Evolutionary conservation across 92 coral and sea anemone genomes (phyloP).

Genomic region (Epizoanthus rinbou): DNA sequence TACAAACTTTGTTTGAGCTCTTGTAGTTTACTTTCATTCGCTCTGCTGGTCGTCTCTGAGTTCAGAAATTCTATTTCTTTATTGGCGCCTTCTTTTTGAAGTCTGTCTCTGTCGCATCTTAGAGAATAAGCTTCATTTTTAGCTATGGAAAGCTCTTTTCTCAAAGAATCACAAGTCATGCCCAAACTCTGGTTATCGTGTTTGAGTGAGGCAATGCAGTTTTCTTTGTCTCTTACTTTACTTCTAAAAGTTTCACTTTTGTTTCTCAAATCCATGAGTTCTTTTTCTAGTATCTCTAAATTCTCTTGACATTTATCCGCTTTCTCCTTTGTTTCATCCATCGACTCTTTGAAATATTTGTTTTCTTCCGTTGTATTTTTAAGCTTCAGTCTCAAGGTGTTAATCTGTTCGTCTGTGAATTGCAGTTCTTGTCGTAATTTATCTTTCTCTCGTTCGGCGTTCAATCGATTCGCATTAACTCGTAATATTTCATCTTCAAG

Average conservation of each 20-base stretch:
- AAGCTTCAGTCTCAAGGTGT: slow-evolving; percentile 58
- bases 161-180: slow-evolving; percentile 61
- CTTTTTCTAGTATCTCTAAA: slow-evolving; percentile 60
- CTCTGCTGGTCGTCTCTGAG: slow-evolving; percentile 62
- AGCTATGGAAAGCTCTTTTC: slow-evolving; percentile 63
- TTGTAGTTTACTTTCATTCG: slow-evolving; percentile 51
- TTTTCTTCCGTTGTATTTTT: slow-evolving; percentile 59
- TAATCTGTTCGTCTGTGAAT: slow-evolving; percentile 73
- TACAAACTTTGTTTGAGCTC: slow-evolving; percentile 59
- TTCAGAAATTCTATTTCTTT: slow-evolving; percentile 81
- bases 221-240: slow-evolving; percentile 79
- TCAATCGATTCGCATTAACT: slow-evolving; percentile 74
- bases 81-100: slow-evolving; percentile 78
- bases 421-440: slow-evolving; percentile 70
- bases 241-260: slow-evolving; percentile 71
- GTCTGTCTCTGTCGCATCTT: slow-evolving; percentile 77
- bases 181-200: slow-evolving; percentile 57
- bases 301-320: slow-evolving; percentile 50
- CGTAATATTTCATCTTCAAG: slow-evolving; percentile 81
- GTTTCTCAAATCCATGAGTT: slow-evolving; percentile 62
- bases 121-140: slow-evolving; percentile 77
- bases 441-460: slow-evolving; percentile 73
- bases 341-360: slow-evolving; percentile 54
- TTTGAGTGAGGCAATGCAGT: slow-evolving; percentile 57
- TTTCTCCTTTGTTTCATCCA: slow-evolving; percentile 54